Evolutionary conservation across 2,888 invertebrate genomes (phyloP), one percentile per base, ranked within the genome.

Genomic region (Rhyacophila evoluta): DNA sequence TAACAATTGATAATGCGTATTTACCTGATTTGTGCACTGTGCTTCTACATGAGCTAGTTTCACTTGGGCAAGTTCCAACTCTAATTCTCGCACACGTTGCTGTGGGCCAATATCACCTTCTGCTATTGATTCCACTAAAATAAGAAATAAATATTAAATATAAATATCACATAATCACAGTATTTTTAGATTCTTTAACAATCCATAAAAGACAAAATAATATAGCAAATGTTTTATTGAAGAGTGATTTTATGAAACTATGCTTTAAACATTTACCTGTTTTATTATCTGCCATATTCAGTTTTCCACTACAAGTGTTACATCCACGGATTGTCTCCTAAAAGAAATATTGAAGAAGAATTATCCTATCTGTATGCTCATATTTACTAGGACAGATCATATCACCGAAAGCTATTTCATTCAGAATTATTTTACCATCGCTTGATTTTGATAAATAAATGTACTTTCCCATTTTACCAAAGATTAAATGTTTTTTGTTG

Each of bases 21-120:
- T 78, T 83, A 93, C 95, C 92, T 98, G 98, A 87, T 97, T 98
- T 85, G 94, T 93, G 89, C 98, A 98, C 88, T 98, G 97, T 0
- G 98, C 96, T 88, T 99, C 98, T 3, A 99, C 99, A 83, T 98
- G 95, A 0, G 97, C 98, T 83, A 99, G 89, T 87, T 99, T 99
- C 0, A 98, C 97, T 86, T 98, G 97, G 1, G 99, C 99, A 83
- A 99, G 88, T 85, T 99, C 98, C 79, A 98, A 89, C 86, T 99
- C 99, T 15, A 99, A 88, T 86, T 97, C 98, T 1, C 97, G 91
- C 73, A 97, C 94, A 82, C 95, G 91, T 84, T 93, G 92, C 83
- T 92, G 88, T 1, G 93, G 89, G 41, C 91, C 86, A 8, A 89
- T 88, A 79, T 91, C 89, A 27, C 76, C 68, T 41, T 78, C 79